phyloP scores from a whole-genome alignment of 2,888 invertebrate genomes.

The Eurytoma adleriae region DNA sequence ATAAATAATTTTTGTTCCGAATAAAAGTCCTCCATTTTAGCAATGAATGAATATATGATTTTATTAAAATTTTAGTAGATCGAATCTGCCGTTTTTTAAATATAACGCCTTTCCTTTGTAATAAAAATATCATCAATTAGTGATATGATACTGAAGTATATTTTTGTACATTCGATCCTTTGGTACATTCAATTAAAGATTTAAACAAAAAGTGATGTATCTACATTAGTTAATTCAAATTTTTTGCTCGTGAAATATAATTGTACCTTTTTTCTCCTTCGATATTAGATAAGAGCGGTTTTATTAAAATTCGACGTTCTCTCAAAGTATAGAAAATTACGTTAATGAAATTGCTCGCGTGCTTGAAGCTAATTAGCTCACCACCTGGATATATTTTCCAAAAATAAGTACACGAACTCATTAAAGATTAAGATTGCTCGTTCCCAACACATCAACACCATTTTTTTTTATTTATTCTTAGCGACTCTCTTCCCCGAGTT shows the following conservation, averaged over 20 bases:
- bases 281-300: not conserved
- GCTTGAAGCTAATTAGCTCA: conserved; percentile 14
- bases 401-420: conserved; percentile 8
- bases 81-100: too few relatives aligned
- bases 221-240: not conserved
- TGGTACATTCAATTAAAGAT: too few relatives aligned
- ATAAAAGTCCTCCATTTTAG: too few relatives aligned
- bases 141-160: too few relatives aligned
- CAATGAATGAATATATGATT: too few relatives aligned
- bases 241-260: not conserved
- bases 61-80: too few relatives aligned
- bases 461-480: too few relatives aligned
- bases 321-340: conserved; percentile 15
- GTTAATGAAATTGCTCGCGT: conserved; percentile 41
- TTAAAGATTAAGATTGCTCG: not conserved
- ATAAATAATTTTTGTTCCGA: too few relatives aligned
- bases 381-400: not conserved
- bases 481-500: not conserved
- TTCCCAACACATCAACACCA: not conserved
- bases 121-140: too few relatives aligned
- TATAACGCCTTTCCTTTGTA: too few relatives aligned
- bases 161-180: too few relatives aligned
- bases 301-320: conserved; percentile 12
- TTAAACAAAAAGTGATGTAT: not conserved
- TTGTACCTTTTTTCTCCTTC: not conserved